Evolutionary conservation across 1,140 invertebrate genomes (phyloP).

Genomic region (Metopolophium dirhodum): DNA sequence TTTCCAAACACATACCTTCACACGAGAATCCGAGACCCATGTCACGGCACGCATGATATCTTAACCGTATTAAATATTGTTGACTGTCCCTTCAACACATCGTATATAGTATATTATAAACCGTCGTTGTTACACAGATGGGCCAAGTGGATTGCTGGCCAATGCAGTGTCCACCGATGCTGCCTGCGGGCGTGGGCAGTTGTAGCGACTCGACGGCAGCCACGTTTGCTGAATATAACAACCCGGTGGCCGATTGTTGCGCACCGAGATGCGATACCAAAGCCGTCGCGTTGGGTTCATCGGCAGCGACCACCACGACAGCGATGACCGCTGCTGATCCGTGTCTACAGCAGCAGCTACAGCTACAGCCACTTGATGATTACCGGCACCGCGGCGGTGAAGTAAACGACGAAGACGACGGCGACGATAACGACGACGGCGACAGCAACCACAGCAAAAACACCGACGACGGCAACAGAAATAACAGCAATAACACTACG

Average conservation of each 20-base stretch:
- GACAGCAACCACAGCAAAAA: too few species aligned
- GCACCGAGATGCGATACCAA: conserved; percentile 72
- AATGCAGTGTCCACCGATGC: conserved; percentile 78
- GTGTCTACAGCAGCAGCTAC: neutral
- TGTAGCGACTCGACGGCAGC: conserved; percentile 68
- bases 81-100: neutral
- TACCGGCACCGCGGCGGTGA: neutral
- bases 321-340: conserved; percentile 17
- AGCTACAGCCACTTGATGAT: neutral
- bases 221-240: conserved; percentile 60
- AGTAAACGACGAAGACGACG: neutral
- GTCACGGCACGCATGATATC: neutral
- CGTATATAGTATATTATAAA: neutral
- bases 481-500: conserved; percentile 58
- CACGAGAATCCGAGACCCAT: neutral
- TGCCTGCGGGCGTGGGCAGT: conserved; percentile 69
- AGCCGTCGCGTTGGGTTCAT: neutral
- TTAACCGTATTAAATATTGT: neutral
- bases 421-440: neutral
- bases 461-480: neutral
- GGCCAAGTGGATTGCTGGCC: conserved; percentile 90
- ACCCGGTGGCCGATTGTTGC: conserved; percentile 72
- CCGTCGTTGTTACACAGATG: conserved; percentile 66
- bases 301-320: conserved; percentile 58
- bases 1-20: neutral